Evolutionary conservation across 2,888 invertebrate genomes (phyloP).

Genomic region (Myopa tessellatipennis): DNA sequence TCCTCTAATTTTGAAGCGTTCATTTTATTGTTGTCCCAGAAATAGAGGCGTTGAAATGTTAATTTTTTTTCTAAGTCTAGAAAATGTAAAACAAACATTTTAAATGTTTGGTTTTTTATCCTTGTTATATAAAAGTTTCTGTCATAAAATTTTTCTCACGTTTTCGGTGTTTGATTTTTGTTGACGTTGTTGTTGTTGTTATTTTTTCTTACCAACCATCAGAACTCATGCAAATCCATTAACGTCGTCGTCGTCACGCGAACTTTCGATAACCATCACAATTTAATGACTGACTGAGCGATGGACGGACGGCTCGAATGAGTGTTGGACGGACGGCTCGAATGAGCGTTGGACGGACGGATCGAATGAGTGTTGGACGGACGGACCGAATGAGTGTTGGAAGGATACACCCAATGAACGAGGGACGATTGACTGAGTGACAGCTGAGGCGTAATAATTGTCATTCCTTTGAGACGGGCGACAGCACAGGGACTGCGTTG

Average conservation of each 20-base stretch:
- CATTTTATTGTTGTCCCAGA: background rate
- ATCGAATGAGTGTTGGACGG: no score
- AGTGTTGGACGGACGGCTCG: no score
- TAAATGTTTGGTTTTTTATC: background rate
- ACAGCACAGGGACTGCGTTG: no score
- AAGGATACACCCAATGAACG: no score
- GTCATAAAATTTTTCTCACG: constrained; percentile 20
- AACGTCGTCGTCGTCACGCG: constrained; percentile 10
- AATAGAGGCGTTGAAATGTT: constrained; percentile 22
- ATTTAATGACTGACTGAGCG: background rate
- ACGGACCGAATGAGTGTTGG: no score
- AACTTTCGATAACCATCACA: background rate
- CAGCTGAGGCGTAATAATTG: constrained; percentile 17
- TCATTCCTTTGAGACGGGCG: background rate
- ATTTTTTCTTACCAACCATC: background rate
- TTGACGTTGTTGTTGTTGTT: background rate
- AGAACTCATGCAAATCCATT: background rate
- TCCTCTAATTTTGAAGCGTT: background rate
- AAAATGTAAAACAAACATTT: background rate
- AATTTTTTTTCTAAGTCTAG: background rate
- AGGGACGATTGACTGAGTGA: background rate
- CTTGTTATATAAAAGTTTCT: background rate
- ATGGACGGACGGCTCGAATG: no score
- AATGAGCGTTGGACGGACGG: no score
- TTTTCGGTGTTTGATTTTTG: background rate